Base-by-base conservation (phyloP, 2,888 invertebrate species). In the Leucozona laternaria region DNA sequence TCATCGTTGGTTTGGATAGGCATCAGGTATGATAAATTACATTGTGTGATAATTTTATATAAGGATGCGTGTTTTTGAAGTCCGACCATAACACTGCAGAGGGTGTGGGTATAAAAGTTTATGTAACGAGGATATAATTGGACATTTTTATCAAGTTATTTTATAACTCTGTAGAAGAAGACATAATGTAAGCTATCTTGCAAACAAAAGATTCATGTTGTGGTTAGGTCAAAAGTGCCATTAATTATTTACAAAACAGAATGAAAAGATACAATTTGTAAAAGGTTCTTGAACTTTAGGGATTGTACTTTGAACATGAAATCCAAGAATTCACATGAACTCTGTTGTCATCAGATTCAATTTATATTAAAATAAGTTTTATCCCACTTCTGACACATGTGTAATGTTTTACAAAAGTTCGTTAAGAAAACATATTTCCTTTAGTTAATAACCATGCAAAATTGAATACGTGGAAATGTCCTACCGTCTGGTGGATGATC, bases 81-180 rank as follows among this genome's bases (percentile, higher is more conserved):
- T 25, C 34, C 6, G 17, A 17, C 34, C 6, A 57, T 20, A 15
- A 13, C 31, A 20, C 31, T 13, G 2, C 48, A 20, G 34, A 8
- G n/a, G 22, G 22, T 53, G 53, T 53, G 48, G 37, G 25, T 34
- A 11, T 10, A 20, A 45, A 57, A 37, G 58, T 66, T 57, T 34
- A 31, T 57, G 22, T 45, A 57, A 76, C 43, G 64, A 58, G 66
- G 17, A 57, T 66, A 57, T 66, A 53, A 76, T 57, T 66, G 34
- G 53, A 40, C 22, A 17, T 22, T 53, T 68, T 25, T 68, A 68
- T 68, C n/a, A 53, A 53, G 53, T 37, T 20, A 0, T 13, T 50
- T 50, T 48, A 31, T 20, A 8, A 48, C 20, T 10, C 20, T 48
- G n/a, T n/a, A 20, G 4, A 48, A 8, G 13, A 34, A 31, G 31